These are phyloP conservation scores for Fukomys damarensis DNA, from an alignment of 2,113 vertebrate species.

Conservation along the genomic window DNA sequence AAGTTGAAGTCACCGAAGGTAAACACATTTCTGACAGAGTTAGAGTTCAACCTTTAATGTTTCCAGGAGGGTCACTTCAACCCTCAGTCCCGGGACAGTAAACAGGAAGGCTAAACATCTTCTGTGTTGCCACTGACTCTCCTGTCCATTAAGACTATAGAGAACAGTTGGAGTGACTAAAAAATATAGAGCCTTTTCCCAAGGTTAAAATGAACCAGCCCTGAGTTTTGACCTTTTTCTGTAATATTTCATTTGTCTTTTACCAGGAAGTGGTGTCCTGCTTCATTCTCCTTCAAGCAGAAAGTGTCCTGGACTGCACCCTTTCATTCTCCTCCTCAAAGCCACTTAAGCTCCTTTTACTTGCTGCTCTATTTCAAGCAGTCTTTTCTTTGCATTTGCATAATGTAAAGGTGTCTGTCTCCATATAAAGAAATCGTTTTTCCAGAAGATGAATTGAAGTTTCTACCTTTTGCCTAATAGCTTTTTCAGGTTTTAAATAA, in stretches of 20 bases:
- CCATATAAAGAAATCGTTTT: conserved; percentile 38
- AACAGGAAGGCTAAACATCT: background rate
- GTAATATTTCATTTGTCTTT: conserved; percentile 7
- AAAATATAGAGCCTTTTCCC: background rate
- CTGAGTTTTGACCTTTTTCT: background rate
- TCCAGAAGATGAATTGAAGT: background rate
- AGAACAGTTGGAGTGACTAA: background rate
- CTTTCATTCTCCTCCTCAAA: background rate
- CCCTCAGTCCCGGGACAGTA: background rate
- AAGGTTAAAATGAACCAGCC: background rate
- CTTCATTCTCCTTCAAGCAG: background rate
- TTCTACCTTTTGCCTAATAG: background rate
- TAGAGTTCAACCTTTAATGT: background rate
- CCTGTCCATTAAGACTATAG: background rate
- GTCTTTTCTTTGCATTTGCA: background rate
- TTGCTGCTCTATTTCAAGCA: background rate
- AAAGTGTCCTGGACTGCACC: background rate
- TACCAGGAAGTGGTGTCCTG: background rate
- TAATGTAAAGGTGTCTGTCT: background rate
- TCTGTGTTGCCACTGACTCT: background rate
- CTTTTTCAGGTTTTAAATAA: conserved; percentile 16
- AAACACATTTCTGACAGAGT: background rate
- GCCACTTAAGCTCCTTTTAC: background rate
- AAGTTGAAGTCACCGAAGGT: background rate
- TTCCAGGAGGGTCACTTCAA: background rate